Base-by-base conservation (phyloP, 2,888 invertebrate species). In the Morinoia aosen region DNA sequence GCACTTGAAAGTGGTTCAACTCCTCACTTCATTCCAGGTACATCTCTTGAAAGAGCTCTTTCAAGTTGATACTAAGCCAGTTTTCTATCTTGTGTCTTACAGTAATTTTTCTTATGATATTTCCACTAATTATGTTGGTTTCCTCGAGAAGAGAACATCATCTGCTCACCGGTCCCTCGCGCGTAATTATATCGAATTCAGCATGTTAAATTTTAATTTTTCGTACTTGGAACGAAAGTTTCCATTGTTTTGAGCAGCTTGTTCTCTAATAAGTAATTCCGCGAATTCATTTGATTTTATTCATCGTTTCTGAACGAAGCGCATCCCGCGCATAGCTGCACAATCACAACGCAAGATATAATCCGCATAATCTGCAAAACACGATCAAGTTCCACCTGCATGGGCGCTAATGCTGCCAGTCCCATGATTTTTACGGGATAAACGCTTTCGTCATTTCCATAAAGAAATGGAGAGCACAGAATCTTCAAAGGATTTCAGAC, bases 401-500 rank as follows among this genome's bases (percentile, higher is more conserved):
- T 33, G 76, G 7, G 25, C 76, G 25, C 76, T 76, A 76, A 93
- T 93, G 58, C 93, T 56, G 57, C 57, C 33, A 93, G 56, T 93
- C 93, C 48, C 93, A 93, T 93, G 58, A 93, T 93, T 90, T 48
- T 48, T 90, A 40, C 40, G 48, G 93, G 12, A 56, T 93, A 56
- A 58, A 93, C 58, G 57, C 93, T 93, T 90, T 93, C 56, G 57
- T 93, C 57, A 56, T 93, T 93, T 93, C 93, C 93, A 93, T 93
- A 57, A 57, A 93, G 93, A 93, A 93, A 93, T 93, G 19, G 56
- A n/a, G 93, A 56, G 57, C 57, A 93, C 57, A 48, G 90, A 93
- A 93, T 93, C 93, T 93, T 93, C 93, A 93, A 93, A 93, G 93
- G 93, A 56, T 93, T 33, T 48, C 93, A 57, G 57, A 93, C 93